phyloP scores from a whole-genome alignment of 2,797 vertebrate genomes.

The Centroberyx gerrardi region DNA sequence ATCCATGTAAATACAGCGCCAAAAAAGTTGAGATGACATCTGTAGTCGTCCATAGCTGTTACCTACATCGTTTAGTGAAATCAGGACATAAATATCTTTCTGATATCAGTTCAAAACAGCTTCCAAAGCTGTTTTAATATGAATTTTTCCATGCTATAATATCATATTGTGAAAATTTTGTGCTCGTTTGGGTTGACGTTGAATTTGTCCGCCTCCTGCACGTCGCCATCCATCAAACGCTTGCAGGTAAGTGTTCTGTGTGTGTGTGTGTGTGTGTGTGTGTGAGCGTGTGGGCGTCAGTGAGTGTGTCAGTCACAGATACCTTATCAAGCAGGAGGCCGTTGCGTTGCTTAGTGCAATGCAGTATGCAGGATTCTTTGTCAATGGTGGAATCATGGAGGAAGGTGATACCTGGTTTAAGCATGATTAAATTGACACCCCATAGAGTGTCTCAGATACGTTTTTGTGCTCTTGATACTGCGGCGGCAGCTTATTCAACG shows the following conservation, averaged over 20 bases:
- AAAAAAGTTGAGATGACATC: too few relatives aligned
- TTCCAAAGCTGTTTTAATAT: background rate
- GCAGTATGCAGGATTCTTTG: constrained; percentile 78
- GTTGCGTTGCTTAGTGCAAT: constrained; percentile 53
- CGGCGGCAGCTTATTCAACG: constrained; percentile 82
- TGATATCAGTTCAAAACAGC: background rate
- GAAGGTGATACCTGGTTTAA: constrained; percentile 85
- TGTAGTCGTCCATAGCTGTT: too few relatives aligned
- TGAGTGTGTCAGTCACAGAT: constrained; percentile 68
- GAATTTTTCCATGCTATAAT: background rate
- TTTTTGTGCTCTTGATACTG: constrained; percentile 80
- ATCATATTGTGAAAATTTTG: background rate
- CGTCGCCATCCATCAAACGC: constrained; percentile 15
- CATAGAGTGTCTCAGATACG: constrained; percentile 84
- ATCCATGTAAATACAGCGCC: background rate
- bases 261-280: constrained; percentile 39
- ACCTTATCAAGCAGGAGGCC: constrained; percentile 68
- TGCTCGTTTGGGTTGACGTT: background rate
- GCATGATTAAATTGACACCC: constrained; percentile 88
- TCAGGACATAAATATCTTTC: too few relatives aligned
- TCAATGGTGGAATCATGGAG: constrained; percentile 81
- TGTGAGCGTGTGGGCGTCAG: constrained; percentile 22
- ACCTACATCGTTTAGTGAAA: too few relatives aligned
- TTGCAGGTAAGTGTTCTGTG: constrained; percentile 29
- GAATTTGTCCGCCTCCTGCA: background rate